Evolutionary conservation across 2,888 invertebrate species (phyloP).

Genomic region (Meiosimyza decipiens): DNA sequence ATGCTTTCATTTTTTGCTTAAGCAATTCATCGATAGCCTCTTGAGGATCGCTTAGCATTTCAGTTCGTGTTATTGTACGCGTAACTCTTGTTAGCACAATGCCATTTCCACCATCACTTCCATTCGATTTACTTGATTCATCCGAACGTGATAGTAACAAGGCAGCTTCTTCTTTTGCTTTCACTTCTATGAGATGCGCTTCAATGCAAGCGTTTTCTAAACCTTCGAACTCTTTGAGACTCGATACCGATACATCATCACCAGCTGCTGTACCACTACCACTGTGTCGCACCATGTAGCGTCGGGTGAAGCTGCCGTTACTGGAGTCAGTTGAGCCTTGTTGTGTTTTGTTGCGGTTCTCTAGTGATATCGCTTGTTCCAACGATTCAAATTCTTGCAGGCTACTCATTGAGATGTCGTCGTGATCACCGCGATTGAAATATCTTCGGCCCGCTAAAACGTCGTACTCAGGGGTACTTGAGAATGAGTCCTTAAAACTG

Average conservation of each 20-base stretch:
- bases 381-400: constrained; percentile 94
- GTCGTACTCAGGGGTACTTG: constrained; percentile 93
- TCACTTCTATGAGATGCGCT: constrained; percentile 83
- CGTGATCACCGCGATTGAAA: constrained; percentile 83
- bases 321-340: constrained; percentile 88
- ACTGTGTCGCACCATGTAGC: constrained; percentile 77
- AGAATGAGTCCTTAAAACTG: constrained; percentile 87
- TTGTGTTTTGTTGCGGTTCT: constrained; percentile 74
- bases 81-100: constrained; percentile 54
- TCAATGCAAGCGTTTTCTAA: constrained; percentile 89
- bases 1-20: constrained; percentile 64
- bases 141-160: constrained; percentile 71
- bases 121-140: constrained; percentile 66
- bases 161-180: constrained; percentile 87
- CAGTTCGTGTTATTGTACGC: constrained; percentile 57
- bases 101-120: constrained; percentile 53
- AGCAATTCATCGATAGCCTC: constrained; percentile 61
- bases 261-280: constrained; percentile 68
- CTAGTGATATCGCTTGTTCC: constrained; percentile 85
- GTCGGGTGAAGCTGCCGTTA: constrained; percentile 83
- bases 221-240: constrained; percentile 92
- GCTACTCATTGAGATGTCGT: constrained; percentile 91
- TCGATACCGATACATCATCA: constrained; percentile 87
- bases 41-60: constrained; percentile 49
- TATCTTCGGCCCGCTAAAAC: constrained; percentile 81